phyloP scores from a whole-genome alignment of 2,888 invertebrate species.

The Cecidostiba fungosa region DNA sequence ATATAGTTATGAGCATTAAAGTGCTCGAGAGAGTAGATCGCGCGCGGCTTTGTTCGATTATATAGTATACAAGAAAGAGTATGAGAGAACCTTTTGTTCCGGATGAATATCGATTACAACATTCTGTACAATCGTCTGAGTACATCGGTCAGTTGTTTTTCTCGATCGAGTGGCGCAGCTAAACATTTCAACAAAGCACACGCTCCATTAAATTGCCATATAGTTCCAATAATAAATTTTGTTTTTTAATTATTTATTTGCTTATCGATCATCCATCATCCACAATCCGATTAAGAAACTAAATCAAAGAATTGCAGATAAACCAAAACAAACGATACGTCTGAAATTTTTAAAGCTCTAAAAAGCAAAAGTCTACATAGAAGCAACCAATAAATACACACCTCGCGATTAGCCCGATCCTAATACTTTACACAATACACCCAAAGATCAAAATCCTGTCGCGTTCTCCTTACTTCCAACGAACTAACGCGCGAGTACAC shows the following conservation, averaged over 20 bases:
- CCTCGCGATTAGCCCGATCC: neutral
- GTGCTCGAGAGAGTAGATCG: neutral
- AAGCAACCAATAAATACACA: no score
- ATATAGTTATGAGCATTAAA: conserved; percentile 12
- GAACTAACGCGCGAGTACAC: neutral
- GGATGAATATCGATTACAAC: conserved; percentile 56
- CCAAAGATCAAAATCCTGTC: neutral
- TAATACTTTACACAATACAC: neutral
- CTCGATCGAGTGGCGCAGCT: conserved; percentile 51
- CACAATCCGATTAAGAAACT: no score
- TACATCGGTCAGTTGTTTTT: conserved; percentile 58
- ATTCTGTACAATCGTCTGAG: conserved; percentile 57
- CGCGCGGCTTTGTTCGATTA: conserved; percentile 34
- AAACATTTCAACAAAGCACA: conserved; percentile 60
- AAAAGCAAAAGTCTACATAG: no score
- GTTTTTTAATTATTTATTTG: neutral
- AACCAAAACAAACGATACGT: no score
- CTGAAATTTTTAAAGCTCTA: no score
- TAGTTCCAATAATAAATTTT: neutral
- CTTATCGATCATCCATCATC: no score
- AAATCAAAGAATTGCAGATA: no score
- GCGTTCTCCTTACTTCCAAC: neutral
- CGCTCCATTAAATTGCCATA: conserved; percentile 31
- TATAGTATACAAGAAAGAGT: conserved; percentile 43
- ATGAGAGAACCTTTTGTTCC: conserved; percentile 59